These are phyloP conservation scores for Pilophorus perplexus DNA, from an alignment of 2,888 invertebrate genomes.

Conservation along the genomic window DNA sequence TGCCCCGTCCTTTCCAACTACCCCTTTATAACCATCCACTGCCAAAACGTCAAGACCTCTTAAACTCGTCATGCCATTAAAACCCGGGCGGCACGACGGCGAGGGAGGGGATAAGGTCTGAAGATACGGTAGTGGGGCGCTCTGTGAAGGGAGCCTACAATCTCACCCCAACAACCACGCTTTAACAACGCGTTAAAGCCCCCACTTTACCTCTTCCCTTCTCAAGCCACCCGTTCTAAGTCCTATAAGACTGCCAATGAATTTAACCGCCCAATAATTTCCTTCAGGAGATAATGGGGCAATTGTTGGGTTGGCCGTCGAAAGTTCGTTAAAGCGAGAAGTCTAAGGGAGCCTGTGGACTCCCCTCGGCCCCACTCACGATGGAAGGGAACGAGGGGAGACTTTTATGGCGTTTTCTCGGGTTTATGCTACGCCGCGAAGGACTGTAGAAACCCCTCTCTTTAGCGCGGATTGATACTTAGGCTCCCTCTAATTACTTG, in stretches of 20 bases:
- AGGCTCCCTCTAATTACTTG: conserved; percentile 6
- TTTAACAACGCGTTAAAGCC: too few relatives aligned
- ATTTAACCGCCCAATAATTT: conserved; percentile 14
- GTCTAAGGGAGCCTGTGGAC: neutral
- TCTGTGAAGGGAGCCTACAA: too few relatives aligned
- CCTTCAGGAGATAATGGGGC: neutral
- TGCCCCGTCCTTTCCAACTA: too few relatives aligned
- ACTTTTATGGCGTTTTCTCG: conserved; percentile 3
- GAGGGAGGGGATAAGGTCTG: too few relatives aligned
- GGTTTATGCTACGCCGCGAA: neutral
- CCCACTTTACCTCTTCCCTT: conserved; percentile 1
- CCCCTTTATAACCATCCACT: too few relatives aligned
- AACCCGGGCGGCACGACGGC: too few relatives aligned
- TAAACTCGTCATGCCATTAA: too few relatives aligned
- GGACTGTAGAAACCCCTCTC: neutral
- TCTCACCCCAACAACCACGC: too few relatives aligned
- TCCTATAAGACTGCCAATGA: conserved; percentile 1
- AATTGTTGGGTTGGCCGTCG: conserved; percentile 1
- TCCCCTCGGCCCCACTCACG: too few relatives aligned
- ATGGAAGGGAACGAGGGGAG: neutral
- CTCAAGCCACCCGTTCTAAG: neutral
- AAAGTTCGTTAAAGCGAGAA: conserved; percentile 7
- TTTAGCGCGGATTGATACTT: neutral
- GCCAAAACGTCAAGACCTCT: too few relatives aligned
- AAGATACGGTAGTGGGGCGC: too few relatives aligned